These are phyloP conservation scores for Margaritifera margaritifera DNA, from an alignment of 2,888 invertebrate species.

Conservation along the genomic window DNA sequence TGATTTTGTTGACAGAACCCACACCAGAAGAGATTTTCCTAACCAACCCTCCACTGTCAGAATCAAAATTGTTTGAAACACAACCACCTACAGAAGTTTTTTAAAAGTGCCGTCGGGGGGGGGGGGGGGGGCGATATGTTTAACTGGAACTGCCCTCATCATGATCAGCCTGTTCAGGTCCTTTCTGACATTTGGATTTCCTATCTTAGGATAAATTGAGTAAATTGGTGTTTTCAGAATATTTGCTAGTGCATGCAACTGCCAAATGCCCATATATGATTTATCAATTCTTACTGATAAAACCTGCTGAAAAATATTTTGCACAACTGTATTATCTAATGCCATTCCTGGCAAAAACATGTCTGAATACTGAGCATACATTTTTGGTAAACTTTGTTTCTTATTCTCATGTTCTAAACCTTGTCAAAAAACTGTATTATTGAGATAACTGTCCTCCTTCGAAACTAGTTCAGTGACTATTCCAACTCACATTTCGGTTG, in stretches of 20 bases:
- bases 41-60: too few species aligned
- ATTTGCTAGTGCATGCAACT: constrained; percentile 27
- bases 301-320: constrained; percentile 10
- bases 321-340: neutral
- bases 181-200: constrained; percentile 24
- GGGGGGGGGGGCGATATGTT: too few species aligned
- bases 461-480: constrained; percentile 3
- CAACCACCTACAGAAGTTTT: too few species aligned
- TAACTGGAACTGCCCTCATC: neutral
- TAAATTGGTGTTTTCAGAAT: constrained; percentile 20
- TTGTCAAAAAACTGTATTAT: neutral
- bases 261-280: constrained; percentile 38
- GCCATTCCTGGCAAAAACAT: constrained; percentile 10
- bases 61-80: too few species aligned
- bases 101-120: too few species aligned
- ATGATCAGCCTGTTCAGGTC: constrained; percentile 21
- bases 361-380: constrained; percentile 18
- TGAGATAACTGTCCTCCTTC: constrained; percentile 2
- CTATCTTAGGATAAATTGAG: constrained; percentile 26
- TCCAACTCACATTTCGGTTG: constrained; percentile 6
- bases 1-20: too few species aligned
- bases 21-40: too few species aligned
- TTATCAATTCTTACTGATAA: constrained; percentile 1
- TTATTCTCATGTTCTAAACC: neutral
- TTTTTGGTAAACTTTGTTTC: constrained; percentile 5